These are phyloP conservation scores for Heliconius ismenius DNA, from an alignment of 2,888 invertebrate genomes.

Conservation along the genomic window DNA sequence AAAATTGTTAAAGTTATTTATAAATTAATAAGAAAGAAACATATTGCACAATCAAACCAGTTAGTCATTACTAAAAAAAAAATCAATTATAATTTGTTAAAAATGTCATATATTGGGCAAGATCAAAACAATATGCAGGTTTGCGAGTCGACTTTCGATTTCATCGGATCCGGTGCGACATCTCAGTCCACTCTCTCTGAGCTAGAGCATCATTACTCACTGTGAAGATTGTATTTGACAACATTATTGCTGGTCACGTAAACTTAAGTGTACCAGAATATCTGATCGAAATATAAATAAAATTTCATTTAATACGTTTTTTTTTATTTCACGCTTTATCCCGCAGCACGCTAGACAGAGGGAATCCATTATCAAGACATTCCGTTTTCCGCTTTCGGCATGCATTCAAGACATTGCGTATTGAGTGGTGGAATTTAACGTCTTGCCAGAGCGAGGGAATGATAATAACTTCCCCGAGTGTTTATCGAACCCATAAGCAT, in stretches of 20 bases:
- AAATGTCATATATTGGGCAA: slow-evolving; percentile 4
- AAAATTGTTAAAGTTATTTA: neutral
- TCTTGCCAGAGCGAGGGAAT: neutral
- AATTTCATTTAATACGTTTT: neutral
- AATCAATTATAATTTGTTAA: slow-evolving; percentile 8
- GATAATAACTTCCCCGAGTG: neutral
- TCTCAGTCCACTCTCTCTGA: slow-evolving; percentile 54
- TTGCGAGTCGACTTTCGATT: slow-evolving; percentile 60
- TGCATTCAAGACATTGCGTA: neutral
- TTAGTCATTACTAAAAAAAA: slow-evolving; percentile 11
- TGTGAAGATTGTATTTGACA: slow-evolving; percentile 39
- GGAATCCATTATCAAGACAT: neutral
- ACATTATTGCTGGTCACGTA: slow-evolving; percentile 24
- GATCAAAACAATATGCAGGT: slow-evolving; percentile 45
- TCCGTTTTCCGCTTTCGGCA: neutral
- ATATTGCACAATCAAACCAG: slow-evolving; percentile 9
- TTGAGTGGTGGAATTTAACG: neutral
- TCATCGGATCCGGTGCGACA: slow-evolving; percentile 55
- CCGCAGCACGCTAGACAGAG: neutral
- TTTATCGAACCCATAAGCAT: neutral
- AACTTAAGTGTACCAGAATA: slow-evolving; percentile 14
- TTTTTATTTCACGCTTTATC: neutral
- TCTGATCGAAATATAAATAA: neutral
- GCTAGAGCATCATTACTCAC: slow-evolving; percentile 43
- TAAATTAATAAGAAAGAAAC: slow-evolving; percentile 3